Conservation (phyloP, 2,113 vertebrate genomes). For the Hassar affinis region DNA sequence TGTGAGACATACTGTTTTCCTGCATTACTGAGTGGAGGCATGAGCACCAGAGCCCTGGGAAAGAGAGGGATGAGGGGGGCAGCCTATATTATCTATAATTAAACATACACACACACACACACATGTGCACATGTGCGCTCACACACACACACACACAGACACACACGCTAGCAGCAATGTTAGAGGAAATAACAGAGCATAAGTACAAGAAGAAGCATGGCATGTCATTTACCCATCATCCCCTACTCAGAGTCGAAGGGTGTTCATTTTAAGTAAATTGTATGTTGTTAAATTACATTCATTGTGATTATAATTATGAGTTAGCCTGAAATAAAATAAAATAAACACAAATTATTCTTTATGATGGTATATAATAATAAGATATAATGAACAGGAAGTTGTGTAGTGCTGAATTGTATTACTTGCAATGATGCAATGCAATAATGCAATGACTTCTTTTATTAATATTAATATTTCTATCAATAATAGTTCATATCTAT, state of each 20-base stretch:
- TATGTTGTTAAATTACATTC: conserved; percentile 7
- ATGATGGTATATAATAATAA: too few relatives aligned
- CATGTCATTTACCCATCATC: conserved; percentile 25
- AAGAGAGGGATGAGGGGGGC: background rate
- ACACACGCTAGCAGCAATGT: conserved; percentile 10
- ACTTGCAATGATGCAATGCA: background rate
- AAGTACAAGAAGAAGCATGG: conserved; percentile 32
- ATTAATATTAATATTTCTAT: too few relatives aligned
- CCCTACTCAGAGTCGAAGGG: conserved; percentile 4
- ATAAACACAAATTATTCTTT: background rate
- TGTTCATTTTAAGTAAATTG: background rate
- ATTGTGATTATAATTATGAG: conserved; percentile 3
- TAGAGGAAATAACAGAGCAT: conserved; percentile 46
- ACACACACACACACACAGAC: background rate
- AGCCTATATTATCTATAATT: conserved; percentile 37
- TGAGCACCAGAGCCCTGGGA: background rate
- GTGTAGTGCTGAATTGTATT: background rate
- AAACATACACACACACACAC: conserved; percentile 18
- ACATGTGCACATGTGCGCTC: background rate
- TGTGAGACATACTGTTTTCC: background rate
- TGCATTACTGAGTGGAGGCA: conserved; percentile 21
- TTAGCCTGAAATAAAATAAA: conserved; percentile 5
- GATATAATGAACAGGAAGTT: background rate
- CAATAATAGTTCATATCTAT: background rate
- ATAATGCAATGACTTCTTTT: background rate